Percentiles rank a stretch among this genome's conserved stretches.
phyloP scores from a whole-genome alignment of 64 coral and sea anemone species.

The Stichodactyla helianthus region DNA sequence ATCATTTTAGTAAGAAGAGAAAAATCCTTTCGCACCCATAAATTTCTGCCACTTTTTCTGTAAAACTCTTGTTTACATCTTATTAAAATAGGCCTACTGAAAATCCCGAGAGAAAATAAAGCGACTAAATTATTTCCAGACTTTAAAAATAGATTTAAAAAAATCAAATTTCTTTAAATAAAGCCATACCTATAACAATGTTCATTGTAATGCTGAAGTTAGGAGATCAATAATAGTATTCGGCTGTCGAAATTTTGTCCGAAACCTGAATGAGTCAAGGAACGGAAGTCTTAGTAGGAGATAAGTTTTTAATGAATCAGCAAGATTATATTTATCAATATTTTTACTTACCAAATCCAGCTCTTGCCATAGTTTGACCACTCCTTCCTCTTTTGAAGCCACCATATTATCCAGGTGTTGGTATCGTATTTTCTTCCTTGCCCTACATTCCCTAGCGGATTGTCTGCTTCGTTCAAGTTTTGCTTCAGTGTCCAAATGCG shows the following conservation, averaged over 20 bases:
- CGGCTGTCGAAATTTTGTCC: background rate
- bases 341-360: slow-evolving; percentile 73
- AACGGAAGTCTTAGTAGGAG: background rate
- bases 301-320: background rate
- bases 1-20: too few relatives aligned
- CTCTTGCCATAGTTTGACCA: slow-evolving; percentile 84
- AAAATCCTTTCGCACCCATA: too few relatives aligned
- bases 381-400: slow-evolving; percentile 79
- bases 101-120: too few relatives aligned
- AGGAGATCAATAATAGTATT: background rate
- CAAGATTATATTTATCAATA: background rate
- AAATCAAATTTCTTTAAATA: too few relatives aligned
- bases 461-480: slow-evolving; percentile 96
- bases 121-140: too few relatives aligned
- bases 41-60: too few relatives aligned
- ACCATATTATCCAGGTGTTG: slow-evolving; percentile 86
- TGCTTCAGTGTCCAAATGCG: slow-evolving; percentile 98
- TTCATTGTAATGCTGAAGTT: background rate
- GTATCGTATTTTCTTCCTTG: slow-evolving; percentile 92
- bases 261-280: background rate
- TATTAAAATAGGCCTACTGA: too few relatives aligned
- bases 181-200: too few relatives aligned
- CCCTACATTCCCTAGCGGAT: slow-evolving; percentile 92
- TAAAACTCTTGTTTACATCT: too few relatives aligned
- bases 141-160: too few relatives aligned